Evolutionary conservation across 2,113 vertebrate species (phyloP), one percentile per base, ranked within the genome.

Genomic region (Podilymbus podiceps): DNA sequence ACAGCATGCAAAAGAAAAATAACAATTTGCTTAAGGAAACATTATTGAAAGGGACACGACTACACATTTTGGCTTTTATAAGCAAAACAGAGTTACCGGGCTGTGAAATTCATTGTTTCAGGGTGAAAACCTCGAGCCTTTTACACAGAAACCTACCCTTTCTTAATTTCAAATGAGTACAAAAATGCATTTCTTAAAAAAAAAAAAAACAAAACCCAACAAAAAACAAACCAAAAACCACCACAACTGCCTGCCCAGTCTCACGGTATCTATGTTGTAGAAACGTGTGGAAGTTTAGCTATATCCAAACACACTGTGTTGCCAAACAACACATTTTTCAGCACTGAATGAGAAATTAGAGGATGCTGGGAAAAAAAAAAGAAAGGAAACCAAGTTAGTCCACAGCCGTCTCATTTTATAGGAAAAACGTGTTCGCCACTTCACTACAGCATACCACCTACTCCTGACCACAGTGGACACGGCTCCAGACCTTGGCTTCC

Each of bases 401-500:
- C 74, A 85, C 8, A 85, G 71, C 49, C 27, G 42, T 28, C 18
- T 38, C 8, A 4, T 55, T 84, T 89, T 56, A 64, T 19, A 85
- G 67, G 60, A 78, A 85, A 94, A 93, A 50, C 89, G 52, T 90
- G 90, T 73, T 90, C 66, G 69, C 40, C 58, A 78, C 90, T 90
- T 64, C 82, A 47, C 56, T 74, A 25, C 63, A 85, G 58, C 56
- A 35, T 5, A 62, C 46, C 68, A 75, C n/a, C 84, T 81, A 75
- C 35, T 82, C 74, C 38, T 50, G 83, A 92, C 53, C 35, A 1
- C 74, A 80, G 66, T 0, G 20, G 83, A 81, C 83, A 87, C 30
- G 56, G 56, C 92, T 56, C 31, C 86, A 86, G 60, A 83, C 73
- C 47, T 88, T 95, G 90, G 88, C 88, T 93, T 88, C 64, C 68